A percentile compares a stretch with the other conserved stretches of the same genome.
Evolutionary conservation across 2,113 vertebrate genomes (phyloP).

Genomic region (Pseudopipra pipra): DNA sequence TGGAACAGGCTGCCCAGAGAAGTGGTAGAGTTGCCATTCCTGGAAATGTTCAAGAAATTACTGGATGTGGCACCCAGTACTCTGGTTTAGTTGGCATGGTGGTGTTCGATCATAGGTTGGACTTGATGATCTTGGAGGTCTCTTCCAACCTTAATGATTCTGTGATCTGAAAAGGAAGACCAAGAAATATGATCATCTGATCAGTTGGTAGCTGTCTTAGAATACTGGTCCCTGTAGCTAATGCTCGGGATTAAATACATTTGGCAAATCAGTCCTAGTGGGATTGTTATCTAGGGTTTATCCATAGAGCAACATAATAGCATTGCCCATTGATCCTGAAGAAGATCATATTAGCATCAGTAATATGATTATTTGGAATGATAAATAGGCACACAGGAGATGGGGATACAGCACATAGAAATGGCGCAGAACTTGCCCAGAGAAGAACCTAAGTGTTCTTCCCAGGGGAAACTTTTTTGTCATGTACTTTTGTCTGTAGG

Average conservation of each 20-base stretch:
- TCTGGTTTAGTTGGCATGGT: background rate
- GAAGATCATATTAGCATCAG: background rate
- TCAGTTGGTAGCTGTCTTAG: background rate
- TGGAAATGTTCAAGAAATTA: background rate
- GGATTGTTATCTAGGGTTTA: background rate
- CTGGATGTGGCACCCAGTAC: background rate
- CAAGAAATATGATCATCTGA: background rate
- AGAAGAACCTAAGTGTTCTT: background rate
- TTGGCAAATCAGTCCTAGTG: background rate
- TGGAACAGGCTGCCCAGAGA: background rate
- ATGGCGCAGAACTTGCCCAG: background rate
- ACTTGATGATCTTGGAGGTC: background rate
- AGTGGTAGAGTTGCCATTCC: background rate
- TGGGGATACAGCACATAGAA: background rate
- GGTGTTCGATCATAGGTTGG: background rate
- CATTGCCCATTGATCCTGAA: background rate
- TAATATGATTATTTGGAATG: background rate
- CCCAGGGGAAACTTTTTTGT: background rate
- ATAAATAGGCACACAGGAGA: background rate
- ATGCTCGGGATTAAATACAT: background rate
- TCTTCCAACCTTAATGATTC: background rate
- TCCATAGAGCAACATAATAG: background rate
- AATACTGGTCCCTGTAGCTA: background rate
- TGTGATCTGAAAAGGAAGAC: background rate
- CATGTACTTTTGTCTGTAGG: background rate